Evolutionary conservation across 2,888 invertebrate species (phyloP).

Genomic region (Platynereis dumerilii): DNA sequence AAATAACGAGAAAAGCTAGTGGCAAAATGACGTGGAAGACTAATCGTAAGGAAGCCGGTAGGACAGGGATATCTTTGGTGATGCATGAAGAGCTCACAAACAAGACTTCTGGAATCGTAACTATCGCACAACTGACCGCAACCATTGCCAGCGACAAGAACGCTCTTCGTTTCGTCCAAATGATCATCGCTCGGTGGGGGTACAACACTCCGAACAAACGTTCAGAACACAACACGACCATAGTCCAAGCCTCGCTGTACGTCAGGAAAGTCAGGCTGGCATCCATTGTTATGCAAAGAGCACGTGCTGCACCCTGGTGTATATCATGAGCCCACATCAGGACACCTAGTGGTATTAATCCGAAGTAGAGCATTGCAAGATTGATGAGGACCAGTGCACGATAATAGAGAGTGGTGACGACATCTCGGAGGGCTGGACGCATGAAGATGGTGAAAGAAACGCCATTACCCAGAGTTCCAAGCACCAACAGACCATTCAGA

Average conservation of each 20-base stretch:
- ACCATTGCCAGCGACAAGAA: slow-evolving; percentile 1
- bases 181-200: background rate
- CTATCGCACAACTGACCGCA: background rate
- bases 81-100: background rate
- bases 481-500: background rate
- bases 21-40: background rate
- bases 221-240: background rate
- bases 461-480: background rate
- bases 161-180: background rate
- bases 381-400: background rate
- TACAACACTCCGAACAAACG: background rate
- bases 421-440: background rate
- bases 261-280: background rate
- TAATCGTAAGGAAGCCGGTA: background rate
- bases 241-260: no score
- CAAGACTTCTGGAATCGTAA: background rate
- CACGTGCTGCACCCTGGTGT: background rate
- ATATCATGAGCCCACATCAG: background rate
- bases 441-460: background rate
- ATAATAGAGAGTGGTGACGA: slow-evolving; percentile 3
- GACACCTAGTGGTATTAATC: background rate
- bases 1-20: background rate
- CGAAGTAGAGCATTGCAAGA: background rate
- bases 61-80: background rate
- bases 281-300: background rate